Evolutionary conservation across 2,888 invertebrate genomes (phyloP), one percentile per base, ranked within the genome.

Genomic region (Sarcophaga carnaria): DNA sequence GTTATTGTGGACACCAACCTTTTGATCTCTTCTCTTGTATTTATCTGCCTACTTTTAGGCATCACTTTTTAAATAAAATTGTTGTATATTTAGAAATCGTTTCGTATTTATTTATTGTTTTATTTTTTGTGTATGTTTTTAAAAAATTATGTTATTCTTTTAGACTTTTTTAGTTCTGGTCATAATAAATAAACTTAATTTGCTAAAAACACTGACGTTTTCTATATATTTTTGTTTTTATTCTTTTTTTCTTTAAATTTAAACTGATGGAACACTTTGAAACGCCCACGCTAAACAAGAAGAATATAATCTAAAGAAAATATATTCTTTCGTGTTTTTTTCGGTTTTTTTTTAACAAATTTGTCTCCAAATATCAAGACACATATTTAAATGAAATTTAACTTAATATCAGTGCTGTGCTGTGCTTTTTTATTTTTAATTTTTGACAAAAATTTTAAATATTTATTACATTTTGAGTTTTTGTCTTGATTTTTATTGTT

Each of bases 351-450:
- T 17, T 54, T 54, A 71, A 64, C 12, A n/a, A 75, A 60, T 77
- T 82, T 60, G 64, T 37, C 27, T 64, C 47, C 64, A 71, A n/a
- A 49, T 60, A 72, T 60, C 25, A 49, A 80, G 47, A 80, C 37
- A 49, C 49, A 64, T 54, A 54, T 69, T n/a, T 63, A 75, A 76
- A 77, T 62, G 12, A 72, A 77, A 71, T 72, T 71, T 62, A 83
- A 67, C 45, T 66, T 25, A 66, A 72, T 66, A 12, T 64, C 12
- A 22, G 22, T 22, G 37, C 37, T 74, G 69, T 71, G 67, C 37
- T 74, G 69, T 71, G 72, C 37, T 45, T 54, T 54, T 54, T 54
- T 12, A 14, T 54, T 54, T 54, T 54, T 54, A 17, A 17, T 72
- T 72, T 25, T n/a, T 20, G 20, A n/a, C 60, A 60, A 59, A 54